phyloP scores from a whole-genome alignment of 2,113 vertebrate species.

The Oncorhynchus nerka region DNA sequence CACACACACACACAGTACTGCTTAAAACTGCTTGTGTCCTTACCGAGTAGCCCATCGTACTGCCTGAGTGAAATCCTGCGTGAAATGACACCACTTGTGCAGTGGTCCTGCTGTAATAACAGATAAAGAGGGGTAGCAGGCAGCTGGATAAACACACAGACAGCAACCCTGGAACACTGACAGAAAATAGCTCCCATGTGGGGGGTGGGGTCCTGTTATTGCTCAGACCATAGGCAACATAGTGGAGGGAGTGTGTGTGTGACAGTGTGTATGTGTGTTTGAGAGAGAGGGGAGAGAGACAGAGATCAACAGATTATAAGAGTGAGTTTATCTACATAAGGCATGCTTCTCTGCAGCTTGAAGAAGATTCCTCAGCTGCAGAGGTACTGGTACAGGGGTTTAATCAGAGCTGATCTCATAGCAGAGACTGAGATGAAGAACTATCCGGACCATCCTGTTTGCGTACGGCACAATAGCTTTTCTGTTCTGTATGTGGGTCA shows the following conservation, averaged over 20 bases:
- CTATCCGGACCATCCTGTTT: not conserved
- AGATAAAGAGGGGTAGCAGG: not conserved
- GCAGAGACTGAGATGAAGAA: not conserved
- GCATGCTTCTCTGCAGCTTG: not conserved
- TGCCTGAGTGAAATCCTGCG: not conserved
- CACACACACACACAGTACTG: too few relatives aligned
- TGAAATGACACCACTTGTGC: not conserved
- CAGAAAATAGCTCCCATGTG: constrained; percentile 28
- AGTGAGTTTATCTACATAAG: not conserved
- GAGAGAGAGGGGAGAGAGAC: not conserved
- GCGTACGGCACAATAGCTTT: not conserved
- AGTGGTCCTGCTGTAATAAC: not conserved
- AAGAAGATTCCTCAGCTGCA: too few relatives aligned
- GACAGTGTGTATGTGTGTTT: not conserved
- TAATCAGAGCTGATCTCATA: not conserved
- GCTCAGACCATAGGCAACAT: too few relatives aligned
- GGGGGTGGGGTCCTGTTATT: not conserved
- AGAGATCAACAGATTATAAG: not conserved
- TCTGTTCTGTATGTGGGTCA: constrained; percentile 42
- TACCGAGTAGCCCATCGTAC: not conserved
- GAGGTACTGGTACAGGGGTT: too few relatives aligned
- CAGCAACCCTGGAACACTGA: constrained; percentile 1
- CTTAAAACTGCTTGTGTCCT: not conserved
- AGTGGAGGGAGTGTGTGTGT: not conserved
- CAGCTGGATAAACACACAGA: constrained; percentile 39